Evolutionary conservation across 1,140 invertebrate species (phyloP), one percentile per base, ranked within the genome.

Genomic region (Nephotettix cincticeps): DNA sequence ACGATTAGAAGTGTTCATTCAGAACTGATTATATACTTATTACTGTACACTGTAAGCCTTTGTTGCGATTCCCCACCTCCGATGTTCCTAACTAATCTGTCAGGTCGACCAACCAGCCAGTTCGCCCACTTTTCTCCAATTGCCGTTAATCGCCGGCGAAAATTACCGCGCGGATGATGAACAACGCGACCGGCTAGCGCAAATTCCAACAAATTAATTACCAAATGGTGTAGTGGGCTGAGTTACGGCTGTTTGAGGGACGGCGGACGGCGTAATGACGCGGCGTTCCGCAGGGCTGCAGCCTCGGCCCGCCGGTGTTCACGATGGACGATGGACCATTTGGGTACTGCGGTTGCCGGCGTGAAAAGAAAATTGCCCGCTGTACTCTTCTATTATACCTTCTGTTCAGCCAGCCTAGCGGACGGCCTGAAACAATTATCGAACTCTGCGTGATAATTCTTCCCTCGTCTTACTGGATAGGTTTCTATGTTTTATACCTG

Each of bases 201-300:
- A 51, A 51, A 51, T 51, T 51, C 47, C 47, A 51, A 27, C 56
- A 61, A 61, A 61, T 61, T 61, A 61, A 61, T 61, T 61, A 61
- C 56, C 27, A 21, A 51, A 51, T 17, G 47, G 47, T 51, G 6
- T 6, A 51, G 21, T n/a, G 47, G 47, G 14, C 56, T 27, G 56
- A 61, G 56, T 61, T 61, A 61, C 28, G 56, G 56, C 4, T 14
- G 56, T 27, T 61, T 61, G 56, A 61, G 56, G 23, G 56, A 61
- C 56, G 28, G 23, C 14, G 23, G 56, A 61, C 56, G 28, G 23
- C 14, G 28, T 61, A 29, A 61, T 61, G 21, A 29, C 56, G 56
- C 2, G 13, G 56, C n/a, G 21, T 36, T 36, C 32, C 32, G 14
- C 32, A n/a, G 4, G 47, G 47, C 36, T 9, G 36, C 36, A 17